These are phyloP conservation scores for Syngnathus typhle DNA, from an alignment of 2,113 vertebrate species.

Conservation along the genomic window DNA sequence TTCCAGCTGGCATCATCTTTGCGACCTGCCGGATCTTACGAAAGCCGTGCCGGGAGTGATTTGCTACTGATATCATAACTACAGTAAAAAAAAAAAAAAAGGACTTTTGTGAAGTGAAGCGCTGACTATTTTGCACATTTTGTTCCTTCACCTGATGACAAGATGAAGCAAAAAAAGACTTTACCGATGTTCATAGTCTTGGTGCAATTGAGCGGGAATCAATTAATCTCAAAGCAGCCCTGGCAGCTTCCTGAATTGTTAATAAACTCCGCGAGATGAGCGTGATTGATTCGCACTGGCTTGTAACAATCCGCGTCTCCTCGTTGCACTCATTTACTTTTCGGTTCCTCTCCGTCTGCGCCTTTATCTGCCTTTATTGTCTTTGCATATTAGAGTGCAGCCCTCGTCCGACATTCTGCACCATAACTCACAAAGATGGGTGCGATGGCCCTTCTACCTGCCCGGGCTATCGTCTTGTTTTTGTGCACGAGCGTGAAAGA, in stretches of 20 bases:
- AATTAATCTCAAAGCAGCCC: conserved; percentile 45
- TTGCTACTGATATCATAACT: neutral
- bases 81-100: neutral
- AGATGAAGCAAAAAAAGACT: neutral
- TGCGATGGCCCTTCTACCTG: conserved; percentile 2
- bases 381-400: conserved; percentile 40
- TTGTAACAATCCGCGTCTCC: conserved; percentile 48
- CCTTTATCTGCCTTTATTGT: conserved; percentile 44
- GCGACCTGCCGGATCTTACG: conserved; percentile 13
- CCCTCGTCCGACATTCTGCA: conserved; percentile 26
- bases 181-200: conserved; percentile 9
- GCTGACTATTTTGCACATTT: neutral
- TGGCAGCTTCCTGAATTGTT: conserved; percentile 55
- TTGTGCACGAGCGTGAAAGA: conserved; percentile 26
- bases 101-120: neutral
- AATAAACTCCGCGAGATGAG: conserved; percentile 55
- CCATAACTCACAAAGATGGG: conserved; percentile 13
- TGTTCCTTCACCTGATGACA: conserved; percentile 15
- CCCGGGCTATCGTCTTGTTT: conserved; percentile 30
- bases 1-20: conserved; percentile 35
- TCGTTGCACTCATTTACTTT: conserved; percentile 52
- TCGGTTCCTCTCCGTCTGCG: conserved; percentile 44
- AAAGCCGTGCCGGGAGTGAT: neutral
- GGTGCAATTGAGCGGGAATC: conserved; percentile 19
- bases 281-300: conserved; percentile 51